A percentile compares a stretch with the other conserved stretches of the same genome.
phyloP scores from a whole-genome alignment of 1,140 invertebrate genomes.

The Parapsyche elsis region DNA sequence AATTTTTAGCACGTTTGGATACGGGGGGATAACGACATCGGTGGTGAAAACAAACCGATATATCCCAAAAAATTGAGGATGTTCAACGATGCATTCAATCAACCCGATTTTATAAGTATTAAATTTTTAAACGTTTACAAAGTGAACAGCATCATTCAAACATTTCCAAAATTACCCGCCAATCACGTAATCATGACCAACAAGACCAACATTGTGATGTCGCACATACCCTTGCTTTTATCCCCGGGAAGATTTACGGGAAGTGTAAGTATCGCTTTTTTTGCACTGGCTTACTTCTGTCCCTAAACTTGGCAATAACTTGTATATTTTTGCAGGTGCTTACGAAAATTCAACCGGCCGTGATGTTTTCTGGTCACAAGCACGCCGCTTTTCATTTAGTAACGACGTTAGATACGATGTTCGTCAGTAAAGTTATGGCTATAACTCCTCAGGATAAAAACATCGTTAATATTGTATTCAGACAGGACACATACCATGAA shows the following conservation, averaged over 20 bases:
- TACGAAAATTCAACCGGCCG: conserved; percentile 75
- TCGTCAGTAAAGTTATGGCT: conserved; percentile 59
- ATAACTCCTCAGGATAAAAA: conserved; percentile 58
- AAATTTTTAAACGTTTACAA: conserved; percentile 73
- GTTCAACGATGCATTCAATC: conserved; percentile 82
- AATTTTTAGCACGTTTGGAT: conserved; percentile 80
- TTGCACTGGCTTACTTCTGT: neutral
- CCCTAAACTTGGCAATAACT: neutral
- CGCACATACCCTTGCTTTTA: conserved; percentile 52
- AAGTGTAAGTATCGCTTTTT: conserved; percentile 47
- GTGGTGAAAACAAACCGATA: conserved; percentile 86
- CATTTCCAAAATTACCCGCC: conserved; percentile 59
- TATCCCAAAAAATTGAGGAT: conserved; percentile 77
- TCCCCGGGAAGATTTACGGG: conserved; percentile 49
- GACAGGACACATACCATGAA: conserved; percentile 75
- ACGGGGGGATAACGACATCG: conserved; percentile 96
- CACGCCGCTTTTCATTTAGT: conserved; percentile 70
- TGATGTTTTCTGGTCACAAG: conserved; percentile 88
- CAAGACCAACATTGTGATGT: conserved; percentile 68
- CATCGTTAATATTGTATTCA: conserved; percentile 61
- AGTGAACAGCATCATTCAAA: conserved; percentile 76
- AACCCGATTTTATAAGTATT: conserved; percentile 72
- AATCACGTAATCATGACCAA: conserved; percentile 62
- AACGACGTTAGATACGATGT: conserved; percentile 59
- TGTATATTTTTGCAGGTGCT: conserved; percentile 68